Evolutionary conservation across 2,888 invertebrate species (phyloP), one percentile per base, ranked within the genome.

Genomic region (Scaptomyza flava): DNA sequence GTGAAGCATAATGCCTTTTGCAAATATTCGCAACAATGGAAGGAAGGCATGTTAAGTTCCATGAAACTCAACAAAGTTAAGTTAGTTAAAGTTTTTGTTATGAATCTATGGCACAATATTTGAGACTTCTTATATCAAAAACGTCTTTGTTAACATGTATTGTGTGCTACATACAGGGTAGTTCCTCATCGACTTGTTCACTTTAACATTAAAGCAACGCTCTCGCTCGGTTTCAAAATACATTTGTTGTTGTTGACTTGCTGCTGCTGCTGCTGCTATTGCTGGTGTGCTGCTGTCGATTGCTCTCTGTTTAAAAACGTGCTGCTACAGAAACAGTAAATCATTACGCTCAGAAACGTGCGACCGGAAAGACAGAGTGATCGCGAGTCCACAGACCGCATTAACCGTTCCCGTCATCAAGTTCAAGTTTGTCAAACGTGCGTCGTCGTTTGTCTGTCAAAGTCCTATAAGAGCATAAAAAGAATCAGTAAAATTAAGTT

Each of bases 271-370:
- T 48, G 79, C n/a, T 36, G 43, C 23, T 34, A 47, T 31, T 63
- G 38, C 23, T 51, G n/a, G 6, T 27, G 52, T 38, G 61, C 31
- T 54, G 56, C 45, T 48, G 71, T 54, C 72, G 77, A 45, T 68
- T 65, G 67, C 71, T 85, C 75, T 84, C 77, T 52, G 69, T 71
- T 88, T 91, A 91, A 91, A 91, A 91, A 91, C 91, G 91, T 91
- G 91, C 91, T 91, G 80, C 82, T 69, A 52, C 78, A 82, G 89
- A 79, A 90, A 91, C 91, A 82, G 91, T 91, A 90, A 91, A 91
- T 91, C 91, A 91, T 91, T 91, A 80, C 80, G 87, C 86, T 86
- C 86, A 82, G 91, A 91, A 91, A 90, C 91, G 91, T 90, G 84
- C 84, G 77, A 79, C 68, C 74, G 86, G 61, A 61, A 47, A 71